Evolutionary conservation across 1,140 invertebrate species (phyloP).

Genomic region (Solenopsis fugax): DNA sequence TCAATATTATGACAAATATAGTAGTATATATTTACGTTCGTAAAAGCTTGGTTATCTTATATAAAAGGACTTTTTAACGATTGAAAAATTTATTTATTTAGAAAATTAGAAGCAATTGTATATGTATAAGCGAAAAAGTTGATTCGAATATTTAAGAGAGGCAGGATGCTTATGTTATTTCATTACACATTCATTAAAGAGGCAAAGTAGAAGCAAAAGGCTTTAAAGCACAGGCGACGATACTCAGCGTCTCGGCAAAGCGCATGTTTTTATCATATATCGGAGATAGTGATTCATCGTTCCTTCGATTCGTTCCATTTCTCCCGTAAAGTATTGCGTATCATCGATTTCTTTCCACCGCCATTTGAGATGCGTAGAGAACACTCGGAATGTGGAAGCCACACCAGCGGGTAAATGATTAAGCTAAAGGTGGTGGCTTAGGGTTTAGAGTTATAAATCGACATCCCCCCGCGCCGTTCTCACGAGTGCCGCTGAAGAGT

Average conservation of each 20-base stretch:
- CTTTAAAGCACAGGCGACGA: constrained; percentile 9
- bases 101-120: background rate
- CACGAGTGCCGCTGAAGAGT: constrained; percentile 39
- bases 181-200: constrained; percentile 46
- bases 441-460: constrained; percentile 59
- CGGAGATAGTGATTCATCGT: constrained; percentile 22
- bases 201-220: constrained; percentile 23
- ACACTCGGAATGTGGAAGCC: constrained; percentile 19
- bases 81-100: constrained; percentile 58
- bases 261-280: constrained; percentile 28
- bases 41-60: background rate
- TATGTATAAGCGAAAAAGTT: constrained; percentile 21
- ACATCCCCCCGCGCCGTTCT: background rate
- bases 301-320: constrained; percentile 53
- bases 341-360: constrained; percentile 26
- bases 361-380: constrained; percentile 42
- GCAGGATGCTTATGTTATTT: background rate
- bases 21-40: background rate
- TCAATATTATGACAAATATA: background rate
- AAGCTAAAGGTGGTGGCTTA: constrained; percentile 19
- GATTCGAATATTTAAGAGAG: constrained; percentile 26
- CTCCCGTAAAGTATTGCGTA: constrained; percentile 27
- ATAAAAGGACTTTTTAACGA: constrained; percentile 5
- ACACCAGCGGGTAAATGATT: constrained; percentile 54
- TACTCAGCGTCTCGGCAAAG: constrained; percentile 21